Base-by-base conservation (phyloP, 2,113 vertebrate species). In the Arenaria interpres region DNA sequence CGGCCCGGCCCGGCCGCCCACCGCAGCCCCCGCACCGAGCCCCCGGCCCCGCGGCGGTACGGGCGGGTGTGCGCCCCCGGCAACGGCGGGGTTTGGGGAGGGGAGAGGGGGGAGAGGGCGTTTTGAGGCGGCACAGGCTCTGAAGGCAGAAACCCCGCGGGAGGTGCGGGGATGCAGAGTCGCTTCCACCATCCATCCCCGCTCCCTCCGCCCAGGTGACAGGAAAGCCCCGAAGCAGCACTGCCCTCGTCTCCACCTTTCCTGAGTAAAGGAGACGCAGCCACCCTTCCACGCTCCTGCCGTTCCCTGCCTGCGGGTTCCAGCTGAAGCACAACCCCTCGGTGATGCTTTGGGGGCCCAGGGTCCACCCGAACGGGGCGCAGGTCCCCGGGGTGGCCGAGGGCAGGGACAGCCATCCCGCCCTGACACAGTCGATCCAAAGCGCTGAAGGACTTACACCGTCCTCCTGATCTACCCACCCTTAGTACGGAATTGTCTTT, bases 331-430 rank as follows among this genome's bases (percentile, higher is more conserved):
- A 37, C 48, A n/a, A 19, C 21, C 3, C 9, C 35, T 20, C n/a
- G 35, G 16, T 8, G 11, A 20, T 7, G 45, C 10, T 20, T n/a
- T 33, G 8, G 41, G 20, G 45, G 45, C 45, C 12, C 53, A 25
- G 54, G 28, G 57, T 4, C 13, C 7, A 1, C 12, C 56, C 11
- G 23, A 19, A 15, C 6, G 1, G 10, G 50, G 32, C 1, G 0
- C 7, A 67, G 32, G 43, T n/a, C 23, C 66, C 22, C 37, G 14
- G 7, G 23, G 37, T 5, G n/a, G 57, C 35, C 7, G 28, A 37
- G 39, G 27, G 35, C 19, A 50, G 32, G 33, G 27, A n/a, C 18
- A 10, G 19, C 32, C 45, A 32, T 60, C 17, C 45, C 51, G 10
- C 23, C 7, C 54, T 13, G 10, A 21, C 5, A 4, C 9, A 3